A percentile compares a stretch with the other conserved stretches of the same genome.
Evolutionary conservation across 2,113 vertebrate species (phyloP).

Genomic region (Numenius arquata): DNA sequence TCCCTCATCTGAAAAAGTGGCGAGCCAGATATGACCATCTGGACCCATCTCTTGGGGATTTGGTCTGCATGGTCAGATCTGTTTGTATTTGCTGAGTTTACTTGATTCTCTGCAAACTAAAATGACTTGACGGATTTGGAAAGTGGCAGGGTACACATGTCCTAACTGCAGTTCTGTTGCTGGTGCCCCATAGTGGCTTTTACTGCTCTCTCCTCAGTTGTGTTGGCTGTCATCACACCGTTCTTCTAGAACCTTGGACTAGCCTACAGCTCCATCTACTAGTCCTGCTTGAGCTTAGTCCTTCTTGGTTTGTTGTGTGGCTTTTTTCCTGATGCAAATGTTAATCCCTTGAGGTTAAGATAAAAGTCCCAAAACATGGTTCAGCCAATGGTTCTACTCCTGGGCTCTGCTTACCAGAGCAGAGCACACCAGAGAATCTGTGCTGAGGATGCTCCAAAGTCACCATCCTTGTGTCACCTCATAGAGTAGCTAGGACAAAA

Average conservation of each 20-base stretch:
- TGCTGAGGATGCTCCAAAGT: neutral
- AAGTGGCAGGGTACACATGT: neutral
- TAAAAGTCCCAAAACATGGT: neutral
- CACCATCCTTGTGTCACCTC: neutral
- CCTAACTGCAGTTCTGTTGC: neutral
- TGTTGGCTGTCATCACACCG: neutral
- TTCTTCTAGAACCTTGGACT: neutral
- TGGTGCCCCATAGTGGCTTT: neutral
- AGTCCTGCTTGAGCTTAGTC: neutral
- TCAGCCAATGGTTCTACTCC: neutral
- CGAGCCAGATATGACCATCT: neutral
- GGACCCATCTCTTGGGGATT: conserved; percentile 6
- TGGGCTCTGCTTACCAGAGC: neutral
- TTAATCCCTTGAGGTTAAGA: neutral
- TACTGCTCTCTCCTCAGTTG: neutral
- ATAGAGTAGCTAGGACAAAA: neutral
- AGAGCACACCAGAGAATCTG: neutral
- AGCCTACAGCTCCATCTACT: neutral
- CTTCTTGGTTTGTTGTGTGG: neutral
- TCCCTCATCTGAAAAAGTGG: neutral
- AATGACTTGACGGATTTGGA: neutral
- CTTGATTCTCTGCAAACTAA: neutral
- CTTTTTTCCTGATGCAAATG: neutral
- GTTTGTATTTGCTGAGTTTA: neutral
- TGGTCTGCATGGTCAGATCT: neutral